Evolutionary conservation across 2,797 vertebrate species (phyloP).

Genomic region (Microhierax caerulescens): DNA sequence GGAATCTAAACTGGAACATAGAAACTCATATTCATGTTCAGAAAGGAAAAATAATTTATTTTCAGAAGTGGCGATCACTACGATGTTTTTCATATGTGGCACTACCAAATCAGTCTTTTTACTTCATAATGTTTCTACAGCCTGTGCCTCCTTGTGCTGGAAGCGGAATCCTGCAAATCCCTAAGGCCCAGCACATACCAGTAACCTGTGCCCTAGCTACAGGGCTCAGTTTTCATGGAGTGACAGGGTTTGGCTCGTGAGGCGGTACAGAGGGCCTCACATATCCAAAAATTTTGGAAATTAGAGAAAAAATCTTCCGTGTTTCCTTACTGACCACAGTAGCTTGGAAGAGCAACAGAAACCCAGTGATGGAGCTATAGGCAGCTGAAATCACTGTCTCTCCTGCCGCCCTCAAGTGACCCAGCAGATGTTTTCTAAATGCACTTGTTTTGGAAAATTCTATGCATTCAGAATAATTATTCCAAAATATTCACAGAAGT

Average conservation of each 20-base stretch:
- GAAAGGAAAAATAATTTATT: neutral
- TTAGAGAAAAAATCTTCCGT: neutral
- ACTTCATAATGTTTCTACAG: neutral
- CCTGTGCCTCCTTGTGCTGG: neutral
- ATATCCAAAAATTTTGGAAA: neutral
- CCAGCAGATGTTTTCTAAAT: neutral
- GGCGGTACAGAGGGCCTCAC: neutral
- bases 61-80: neutral
- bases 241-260: neutral
- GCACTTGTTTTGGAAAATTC: neutral
- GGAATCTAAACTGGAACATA: neutral
- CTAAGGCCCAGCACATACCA: neutral
- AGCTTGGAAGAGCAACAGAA: neutral
- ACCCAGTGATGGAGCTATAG: fast-evolving
- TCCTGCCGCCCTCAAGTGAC: neutral
- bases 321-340: neutral
- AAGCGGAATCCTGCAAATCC: neutral
- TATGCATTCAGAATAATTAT: neutral
- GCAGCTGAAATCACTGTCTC: neutral
- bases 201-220: neutral
- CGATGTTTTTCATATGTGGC: neutral
- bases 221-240: neutral
- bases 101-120: neutral
- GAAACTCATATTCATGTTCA: neutral
- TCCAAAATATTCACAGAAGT: neutral